Evolutionary conservation across 1,140 invertebrate species (phyloP).

Genomic region (Sycobia sp.): DNA sequence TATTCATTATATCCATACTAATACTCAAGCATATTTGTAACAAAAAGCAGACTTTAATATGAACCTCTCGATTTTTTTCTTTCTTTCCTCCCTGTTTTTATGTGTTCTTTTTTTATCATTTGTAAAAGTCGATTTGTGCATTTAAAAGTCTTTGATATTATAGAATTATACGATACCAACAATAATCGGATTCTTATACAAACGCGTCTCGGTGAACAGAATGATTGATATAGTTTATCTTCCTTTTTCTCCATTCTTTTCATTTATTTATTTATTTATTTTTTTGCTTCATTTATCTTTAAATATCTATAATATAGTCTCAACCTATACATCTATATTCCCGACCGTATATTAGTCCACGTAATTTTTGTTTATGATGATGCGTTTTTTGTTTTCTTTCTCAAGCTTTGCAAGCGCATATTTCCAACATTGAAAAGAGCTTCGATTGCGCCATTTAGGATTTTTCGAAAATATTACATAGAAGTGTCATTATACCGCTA

Average conservation of each 20-base stretch:
- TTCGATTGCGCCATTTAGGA: slow-evolving; percentile 6
- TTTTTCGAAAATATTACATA: slow-evolving; percentile 9
- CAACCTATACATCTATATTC: too few species aligned
- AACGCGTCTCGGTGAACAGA: slow-evolving; percentile 21
- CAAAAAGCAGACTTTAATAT: slow-evolving; percentile 22
- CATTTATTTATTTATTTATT: too few species aligned
- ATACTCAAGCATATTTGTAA: slow-evolving; percentile 24
- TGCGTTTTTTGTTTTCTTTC: slow-evolving; percentile 22
- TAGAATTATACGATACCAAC: slow-evolving; percentile 19
- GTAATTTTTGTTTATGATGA: too few species aligned
- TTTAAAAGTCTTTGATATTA: slow-evolving; percentile 30
- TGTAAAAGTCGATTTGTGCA: slow-evolving; percentile 32
- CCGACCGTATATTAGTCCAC: too few species aligned
- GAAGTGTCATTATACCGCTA: too few species aligned
- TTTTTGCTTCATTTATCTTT: too few species aligned
- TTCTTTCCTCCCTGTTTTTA: too few species aligned
- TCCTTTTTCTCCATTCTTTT: slow-evolving; percentile 5
- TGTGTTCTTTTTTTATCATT: slow-evolving; percentile 18
- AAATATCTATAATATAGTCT: too few species aligned
- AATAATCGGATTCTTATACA: slow-evolving; percentile 29
- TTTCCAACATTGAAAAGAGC: slow-evolving; percentile 32
- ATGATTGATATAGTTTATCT: slow-evolving; percentile 10
- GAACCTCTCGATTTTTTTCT: slow-evolving; percentile 16
- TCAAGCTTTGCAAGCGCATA: slow-evolving; percentile 33
- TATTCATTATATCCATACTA: too few species aligned